phyloP scores from a whole-genome alignment of 2,113 vertebrate genomes.

The Sapajus apella region DNA sequence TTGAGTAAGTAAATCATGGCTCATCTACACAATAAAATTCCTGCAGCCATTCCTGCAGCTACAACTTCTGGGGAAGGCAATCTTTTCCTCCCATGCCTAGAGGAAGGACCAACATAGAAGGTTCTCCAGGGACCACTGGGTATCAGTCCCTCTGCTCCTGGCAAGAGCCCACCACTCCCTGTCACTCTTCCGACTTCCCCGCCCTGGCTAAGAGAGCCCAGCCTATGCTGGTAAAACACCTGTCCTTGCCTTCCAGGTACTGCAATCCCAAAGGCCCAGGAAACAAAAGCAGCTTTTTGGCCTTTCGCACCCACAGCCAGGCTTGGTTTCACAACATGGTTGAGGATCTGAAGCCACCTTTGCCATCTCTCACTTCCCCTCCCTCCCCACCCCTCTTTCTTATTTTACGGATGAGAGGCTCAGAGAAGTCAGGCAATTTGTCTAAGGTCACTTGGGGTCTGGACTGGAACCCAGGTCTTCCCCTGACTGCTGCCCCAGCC shows the following conservation, averaged over 20 bases:
- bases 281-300: not conserved
- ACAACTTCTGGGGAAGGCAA: not conserved
- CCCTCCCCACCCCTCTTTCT: too few relatives aligned
- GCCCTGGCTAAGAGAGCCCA: not conserved
- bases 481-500: too few relatives aligned
- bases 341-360: not conserved
- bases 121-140: not conserved
- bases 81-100: not conserved
- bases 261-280: not conserved
- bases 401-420: not conserved
- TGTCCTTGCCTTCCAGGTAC: not conserved
- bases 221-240: not conserved
- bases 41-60: too few relatives aligned
- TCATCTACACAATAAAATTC: too few relatives aligned
- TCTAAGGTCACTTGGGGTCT: not conserved
- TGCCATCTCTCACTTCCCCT: not conserved
- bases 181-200: not conserved
- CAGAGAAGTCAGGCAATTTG: not conserved
- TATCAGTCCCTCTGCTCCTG: accelerated
- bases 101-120: not conserved
- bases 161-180: not conserved
- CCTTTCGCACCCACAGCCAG: not conserved
- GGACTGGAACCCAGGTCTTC: not conserved
- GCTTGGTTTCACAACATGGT: not conserved
- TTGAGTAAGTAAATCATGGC: too few relatives aligned